These are phyloP conservation scores for Onychomys arenicola DNA, from an alignment of 2,797 vertebrate genomes.

Conservation along the genomic window DNA sequence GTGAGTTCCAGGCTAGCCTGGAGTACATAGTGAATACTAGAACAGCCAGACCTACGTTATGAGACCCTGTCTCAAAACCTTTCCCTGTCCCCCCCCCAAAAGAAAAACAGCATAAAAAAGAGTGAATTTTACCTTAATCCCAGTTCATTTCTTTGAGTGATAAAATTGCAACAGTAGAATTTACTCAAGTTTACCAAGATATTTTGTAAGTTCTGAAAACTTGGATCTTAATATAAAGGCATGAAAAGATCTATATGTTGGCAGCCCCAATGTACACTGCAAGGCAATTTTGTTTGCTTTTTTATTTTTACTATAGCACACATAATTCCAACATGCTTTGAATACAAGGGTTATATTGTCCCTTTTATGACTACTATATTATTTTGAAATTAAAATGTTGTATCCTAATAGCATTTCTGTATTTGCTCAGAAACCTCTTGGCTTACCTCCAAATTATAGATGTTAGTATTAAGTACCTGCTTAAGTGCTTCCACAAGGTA, in stretches of 20 bases:
- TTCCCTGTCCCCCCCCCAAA: rapidly evolving
- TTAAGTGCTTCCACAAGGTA: conserved; percentile 47
- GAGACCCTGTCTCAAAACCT: background rate
- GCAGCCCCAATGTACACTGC: background rate
- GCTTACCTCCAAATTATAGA: conserved; percentile 26
- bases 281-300: conserved; percentile 32
- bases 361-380: conserved; percentile 23
- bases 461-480: conserved; percentile 6
- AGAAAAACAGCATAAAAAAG: no score
- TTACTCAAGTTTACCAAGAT: conserved; percentile 41
- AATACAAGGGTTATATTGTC: background rate
- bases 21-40: background rate
- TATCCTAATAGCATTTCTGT: background rate
- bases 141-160: conserved; percentile 50
- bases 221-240: conserved; percentile 24
- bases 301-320: conserved; percentile 20
- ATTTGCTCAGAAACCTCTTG: conserved; percentile 29
- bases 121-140: conserved; percentile 50
- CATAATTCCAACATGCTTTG: conserved; percentile 21
- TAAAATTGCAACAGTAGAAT: conserved; percentile 21
- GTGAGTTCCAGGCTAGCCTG: background rate
- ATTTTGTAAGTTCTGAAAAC: conserved; percentile 58
- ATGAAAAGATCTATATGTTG: conserved; percentile 19
- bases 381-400: conserved; percentile 56
- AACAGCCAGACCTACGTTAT: background rate